Conservation (phyloP, 2,113 vertebrate genomes). For the Talpa occidentalis region DNA sequence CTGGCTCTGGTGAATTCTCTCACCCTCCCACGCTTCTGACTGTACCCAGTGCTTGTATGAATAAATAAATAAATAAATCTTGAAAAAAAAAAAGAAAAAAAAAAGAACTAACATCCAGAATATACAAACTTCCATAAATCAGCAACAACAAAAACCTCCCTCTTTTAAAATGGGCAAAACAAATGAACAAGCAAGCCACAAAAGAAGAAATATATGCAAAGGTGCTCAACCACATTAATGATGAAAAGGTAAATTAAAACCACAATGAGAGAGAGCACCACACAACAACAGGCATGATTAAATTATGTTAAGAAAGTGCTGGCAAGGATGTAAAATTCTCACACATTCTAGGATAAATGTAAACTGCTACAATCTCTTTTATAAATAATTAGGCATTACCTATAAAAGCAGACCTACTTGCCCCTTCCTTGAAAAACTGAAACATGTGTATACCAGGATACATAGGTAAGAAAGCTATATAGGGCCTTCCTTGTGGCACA, state of each 20-base stretch:
- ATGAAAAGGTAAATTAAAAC: neutral
- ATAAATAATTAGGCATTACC: neutral
- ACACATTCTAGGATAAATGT: neutral
- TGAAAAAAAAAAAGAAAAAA: too few relatives aligned
- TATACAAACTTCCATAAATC: neutral
- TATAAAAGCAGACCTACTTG: neutral
- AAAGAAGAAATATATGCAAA: neutral
- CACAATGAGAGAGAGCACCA: neutral
- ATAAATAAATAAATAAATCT: too few relatives aligned
- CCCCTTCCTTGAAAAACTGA: neutral
- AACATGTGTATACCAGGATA: neutral
- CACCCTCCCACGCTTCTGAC: too few relatives aligned
- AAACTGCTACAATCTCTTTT: neutral
- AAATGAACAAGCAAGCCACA: neutral
- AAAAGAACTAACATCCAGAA: neutral
- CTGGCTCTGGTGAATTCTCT: too few relatives aligned
- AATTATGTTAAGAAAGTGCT: neutral
- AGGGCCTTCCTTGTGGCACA: too few relatives aligned
- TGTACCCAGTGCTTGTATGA: too few relatives aligned
- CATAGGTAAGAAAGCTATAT: neutral
- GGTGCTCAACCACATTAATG: neutral
- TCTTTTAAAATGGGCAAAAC: neutral
- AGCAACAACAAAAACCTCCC: neutral
- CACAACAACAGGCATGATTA: neutral
- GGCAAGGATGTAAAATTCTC: neutral